These are phyloP conservation scores for Dichetophora obliterata DNA, from an alignment of 2,888 invertebrate genomes.

Conservation along the genomic window DNA sequence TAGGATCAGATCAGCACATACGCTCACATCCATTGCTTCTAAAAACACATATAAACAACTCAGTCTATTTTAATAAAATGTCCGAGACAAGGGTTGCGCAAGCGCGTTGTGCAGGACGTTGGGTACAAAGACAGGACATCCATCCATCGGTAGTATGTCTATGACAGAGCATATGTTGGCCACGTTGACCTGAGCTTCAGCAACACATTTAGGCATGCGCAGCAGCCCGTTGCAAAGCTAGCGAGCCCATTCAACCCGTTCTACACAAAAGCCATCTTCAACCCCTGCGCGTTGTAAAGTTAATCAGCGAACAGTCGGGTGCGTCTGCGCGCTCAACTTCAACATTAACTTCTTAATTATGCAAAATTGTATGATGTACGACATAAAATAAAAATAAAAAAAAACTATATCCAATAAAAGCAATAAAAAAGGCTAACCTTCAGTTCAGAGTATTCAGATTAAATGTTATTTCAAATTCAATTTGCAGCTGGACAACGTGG, in stretches of 20 bases:
- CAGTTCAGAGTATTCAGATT: too few relatives aligned
- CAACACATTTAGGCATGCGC: neutral
- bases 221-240: neutral
- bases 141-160: neutral
- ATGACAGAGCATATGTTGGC: neutral
- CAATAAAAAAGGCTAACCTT: neutral
- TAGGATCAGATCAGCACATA: neutral
- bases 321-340: neutral
- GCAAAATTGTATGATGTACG: neutral
- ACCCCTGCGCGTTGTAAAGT: neutral
- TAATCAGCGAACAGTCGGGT: constrained; percentile 2
- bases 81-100: constrained; percentile 14
- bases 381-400: neutral
- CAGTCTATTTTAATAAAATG: neutral
- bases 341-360: neutral
- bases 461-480: too few relatives aligned
- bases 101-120: neutral
- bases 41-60: neutral
- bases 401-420: neutral
- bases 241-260: neutral
- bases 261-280: neutral
- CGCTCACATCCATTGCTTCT: neutral
- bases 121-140: neutral
- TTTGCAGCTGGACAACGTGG: too few relatives aligned
- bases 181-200: neutral